Base-by-base conservation (phyloP, 1,140 invertebrate genomes). In the Ptiloglossa arizonensis region DNA sequence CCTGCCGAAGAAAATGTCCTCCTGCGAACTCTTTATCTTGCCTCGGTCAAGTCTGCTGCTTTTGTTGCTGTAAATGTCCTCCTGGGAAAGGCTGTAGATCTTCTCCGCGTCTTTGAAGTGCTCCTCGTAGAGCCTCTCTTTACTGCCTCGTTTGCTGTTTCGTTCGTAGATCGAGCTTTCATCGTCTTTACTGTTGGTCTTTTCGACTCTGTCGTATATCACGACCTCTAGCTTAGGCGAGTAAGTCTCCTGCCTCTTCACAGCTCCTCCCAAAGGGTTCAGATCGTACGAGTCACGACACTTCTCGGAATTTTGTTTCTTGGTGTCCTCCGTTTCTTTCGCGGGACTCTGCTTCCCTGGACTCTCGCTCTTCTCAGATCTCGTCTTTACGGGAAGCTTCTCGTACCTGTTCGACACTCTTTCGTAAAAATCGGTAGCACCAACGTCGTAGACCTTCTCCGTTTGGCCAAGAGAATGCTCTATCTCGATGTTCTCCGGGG, bases 81-180 rank as follows among this genome's bases (percentile, higher is more conserved):
- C 88, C 19, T 87, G 66, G 17, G 62, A 85, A 13, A 92, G 57
- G 68, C 80, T 90, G 17, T 89, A 89, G 64, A 92, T 92, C 68
- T 92, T 92, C 59, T 93, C 91, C 0, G 75, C 89, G 22, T 93
- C 88, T n/a, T 85, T 87, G n/a, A 92, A 90, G 52, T 89, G 89
- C 5, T 90, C 72, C 11, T 89, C 87, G 29, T 87, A 87, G 5
- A 74, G 56, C 38, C 82, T 87, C 9, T 82, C 76, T 8, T 84
- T 81, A 29, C 70, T 84, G 1, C 35, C 29, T 8, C n/a, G 22
- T 44, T 76, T 77, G 9, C 48, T 77, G 13, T 35, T 72, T 56
- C 73, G 78, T 38, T 88, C 87, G 68, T 89, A 89, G 17, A 86
- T 66, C 9, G 87, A 86, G 60, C 87, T 89, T 17, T 87, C 82